Conservation (phyloP, 2,797 vertebrate genomes). For the Sardinella longiceps region DNA sequence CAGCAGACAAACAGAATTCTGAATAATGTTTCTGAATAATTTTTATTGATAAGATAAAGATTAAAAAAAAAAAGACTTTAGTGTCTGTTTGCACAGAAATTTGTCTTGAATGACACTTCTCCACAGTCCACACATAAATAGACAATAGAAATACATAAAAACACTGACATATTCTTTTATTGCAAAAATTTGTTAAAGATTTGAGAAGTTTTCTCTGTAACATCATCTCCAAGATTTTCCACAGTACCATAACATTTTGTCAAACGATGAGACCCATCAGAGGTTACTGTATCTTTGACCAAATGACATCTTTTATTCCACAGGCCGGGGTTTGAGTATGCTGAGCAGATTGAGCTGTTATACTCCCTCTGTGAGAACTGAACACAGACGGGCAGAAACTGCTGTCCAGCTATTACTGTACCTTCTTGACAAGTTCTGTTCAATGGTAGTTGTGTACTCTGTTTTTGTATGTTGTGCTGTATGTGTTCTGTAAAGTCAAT, state of each 20-base stretch:
- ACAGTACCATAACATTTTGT: background rate
- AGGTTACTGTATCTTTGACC: background rate
- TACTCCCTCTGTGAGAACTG: slow-evolving; percentile 69
- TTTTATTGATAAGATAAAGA: too few species aligned
- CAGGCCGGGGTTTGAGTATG: slow-evolving; percentile 75
- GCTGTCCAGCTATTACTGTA: background rate
- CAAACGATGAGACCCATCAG: background rate
- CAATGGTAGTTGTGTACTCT: background rate
- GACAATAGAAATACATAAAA: too few species aligned
- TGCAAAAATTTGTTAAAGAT: too few species aligned
- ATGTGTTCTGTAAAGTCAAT: background rate
- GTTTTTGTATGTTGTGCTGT: background rate
- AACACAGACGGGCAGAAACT: slow-evolving; percentile 29
- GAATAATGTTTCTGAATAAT: background rate
- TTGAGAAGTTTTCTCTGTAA: too few species aligned
- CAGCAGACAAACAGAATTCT: background rate
- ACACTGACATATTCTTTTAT: too few species aligned
- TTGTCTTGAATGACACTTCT: too few species aligned
- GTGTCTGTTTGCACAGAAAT: too few species aligned
- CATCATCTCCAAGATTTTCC: too few species aligned
- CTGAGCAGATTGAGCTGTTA: slow-evolving; percentile 76
- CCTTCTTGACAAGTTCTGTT: background rate
- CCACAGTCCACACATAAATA: too few species aligned
- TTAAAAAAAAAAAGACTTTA: too few species aligned
- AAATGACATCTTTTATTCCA: slow-evolving; percentile 16